A percentile compares a stretch with the other conserved stretches of the same genome.
These are phyloP conservation scores for Tyria jacobaeae DNA, from an alignment of 2,888 invertebrate genomes.

Conservation along the genomic window DNA sequence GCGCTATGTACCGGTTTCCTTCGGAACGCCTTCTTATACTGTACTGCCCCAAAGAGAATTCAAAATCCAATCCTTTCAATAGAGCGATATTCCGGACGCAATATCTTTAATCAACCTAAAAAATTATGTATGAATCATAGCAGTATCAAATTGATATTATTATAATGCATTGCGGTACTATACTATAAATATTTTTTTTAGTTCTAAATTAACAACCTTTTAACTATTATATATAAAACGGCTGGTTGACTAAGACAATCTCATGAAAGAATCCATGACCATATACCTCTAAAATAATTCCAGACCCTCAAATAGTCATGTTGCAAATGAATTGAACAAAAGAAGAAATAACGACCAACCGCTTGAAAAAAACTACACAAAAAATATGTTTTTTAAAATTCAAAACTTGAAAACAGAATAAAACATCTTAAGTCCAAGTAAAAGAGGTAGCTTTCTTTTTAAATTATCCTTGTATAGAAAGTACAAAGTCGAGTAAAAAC, in stretches of 20 bases:
- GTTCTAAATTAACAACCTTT: too few species aligned
- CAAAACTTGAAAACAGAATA: constrained; percentile 15
- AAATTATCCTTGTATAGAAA: constrained; percentile 33
- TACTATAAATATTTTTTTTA: too few species aligned
- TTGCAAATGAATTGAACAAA: background rate
- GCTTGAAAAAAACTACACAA: background rate
- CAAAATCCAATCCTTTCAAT: background rate
- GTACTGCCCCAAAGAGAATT: background rate
- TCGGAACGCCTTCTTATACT: too few species aligned
- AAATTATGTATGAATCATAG: background rate
- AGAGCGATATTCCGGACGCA: background rate
- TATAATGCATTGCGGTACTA: too few species aligned
- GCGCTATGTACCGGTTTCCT: background rate
- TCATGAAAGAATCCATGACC: too few species aligned
- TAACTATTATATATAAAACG: too few species aligned
- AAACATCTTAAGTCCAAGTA: constrained; percentile 11
- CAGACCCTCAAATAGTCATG: too few species aligned
- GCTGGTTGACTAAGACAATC: too few species aligned
- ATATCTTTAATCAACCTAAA: background rate
- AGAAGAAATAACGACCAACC: background rate
- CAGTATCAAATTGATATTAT: too few species aligned
- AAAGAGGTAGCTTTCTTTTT: constrained; percentile 18
- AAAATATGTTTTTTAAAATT: constrained; percentile 10
- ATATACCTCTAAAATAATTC: too few species aligned
- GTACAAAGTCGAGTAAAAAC: constrained; percentile 44